Percentiles rank a stretch among this genome's conserved stretches.
Evolutionary conservation across 2,888 invertebrate species (phyloP).

Genomic region (Brenthis daphne): DNA sequence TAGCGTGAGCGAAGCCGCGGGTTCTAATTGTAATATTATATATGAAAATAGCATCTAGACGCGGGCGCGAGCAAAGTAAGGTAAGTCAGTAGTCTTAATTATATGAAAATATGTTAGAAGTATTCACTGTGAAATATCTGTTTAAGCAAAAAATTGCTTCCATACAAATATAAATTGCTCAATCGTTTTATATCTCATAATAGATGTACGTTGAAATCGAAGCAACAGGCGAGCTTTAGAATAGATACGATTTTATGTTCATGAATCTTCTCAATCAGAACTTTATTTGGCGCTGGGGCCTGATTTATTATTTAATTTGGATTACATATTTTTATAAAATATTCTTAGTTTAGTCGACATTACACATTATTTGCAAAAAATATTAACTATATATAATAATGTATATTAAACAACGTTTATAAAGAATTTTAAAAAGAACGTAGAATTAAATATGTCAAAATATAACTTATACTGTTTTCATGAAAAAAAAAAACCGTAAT

Average conservation of each 20-base stretch:
- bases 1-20: no score
- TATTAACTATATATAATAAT: no score
- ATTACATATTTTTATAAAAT: not conserved
- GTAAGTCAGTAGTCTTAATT: no score
- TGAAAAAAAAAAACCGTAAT: constrained; percentile 30
- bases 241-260: constrained; percentile 14
- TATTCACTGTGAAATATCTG: not conserved
- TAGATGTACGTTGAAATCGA: constrained; percentile 25
- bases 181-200: constrained; percentile 29
- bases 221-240: constrained; percentile 32
- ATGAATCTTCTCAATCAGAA: constrained; percentile 21
- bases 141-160: constrained; percentile 5
- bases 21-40: no score
- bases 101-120: no score
- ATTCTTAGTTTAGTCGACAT: not conserved
- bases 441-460: not conserved
- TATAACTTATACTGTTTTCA: constrained; percentile 18
- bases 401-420: no score
- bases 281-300: not conserved
- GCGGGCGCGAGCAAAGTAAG: not conserved
- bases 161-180: constrained; percentile 22
- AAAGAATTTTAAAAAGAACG: no score
- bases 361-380: no score
- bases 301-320: constrained; percentile 12
- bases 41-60: no score